phyloP scores from a whole-genome alignment of 2,113 vertebrate species.

The western clawed frog (Xenopus tropicalis) region UCB_Xtro_10.0 CM004446.2:84915501-84916000 shows the following conservation, averaged over 20 bases:
- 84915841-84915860: too few species aligned
- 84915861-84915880: too few species aligned
- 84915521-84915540: not conserved
- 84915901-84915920: too few species aligned
- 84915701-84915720: conserved; percentile 49
- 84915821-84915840: too few species aligned
- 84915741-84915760: not conserved
- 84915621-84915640: conserved; percentile 58
- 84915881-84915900: too few species aligned
- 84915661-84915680: conserved; percentile 25
- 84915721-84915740: conserved; percentile 22
- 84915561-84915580: conserved; percentile 55
- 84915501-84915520: too few species aligned
- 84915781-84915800: not conserved
- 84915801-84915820: too few species aligned
- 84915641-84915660: conserved; percentile 48
- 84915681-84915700: conserved; percentile 48
- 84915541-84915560: conserved; percentile 41
- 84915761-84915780: conserved; percentile 15
- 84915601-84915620: conserved; percentile 50
- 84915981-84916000: too few species aligned
- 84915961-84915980: too few species aligned
- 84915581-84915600: conserved; percentile 56
- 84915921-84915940: too few species aligned
- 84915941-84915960: too few species aligned